These are phyloP conservation scores for Mixornis gularis DNA, from an alignment of 2,113 vertebrate species.

Conservation along the genomic window DNA sequence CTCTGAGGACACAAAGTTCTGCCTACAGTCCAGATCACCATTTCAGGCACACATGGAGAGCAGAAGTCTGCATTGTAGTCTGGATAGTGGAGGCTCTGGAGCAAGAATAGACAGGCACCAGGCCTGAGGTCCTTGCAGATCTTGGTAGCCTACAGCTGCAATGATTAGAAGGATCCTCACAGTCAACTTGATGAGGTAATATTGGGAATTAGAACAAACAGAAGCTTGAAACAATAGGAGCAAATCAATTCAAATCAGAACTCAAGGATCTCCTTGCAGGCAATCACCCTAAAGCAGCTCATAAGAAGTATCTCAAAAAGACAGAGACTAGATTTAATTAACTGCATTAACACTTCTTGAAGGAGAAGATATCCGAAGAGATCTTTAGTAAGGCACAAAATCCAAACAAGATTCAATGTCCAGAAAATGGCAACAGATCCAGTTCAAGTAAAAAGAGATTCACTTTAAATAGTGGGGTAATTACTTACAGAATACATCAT, in stretches of 20 bases:
- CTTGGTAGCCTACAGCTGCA: not conserved
- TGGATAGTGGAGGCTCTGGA: not conserved
- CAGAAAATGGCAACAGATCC: not conserved
- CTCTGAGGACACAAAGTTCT: not conserved
- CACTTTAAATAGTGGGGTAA: not conserved
- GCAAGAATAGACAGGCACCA: not conserved
- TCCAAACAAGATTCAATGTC: not conserved
- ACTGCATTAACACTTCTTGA: not conserved
- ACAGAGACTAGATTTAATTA: not conserved
- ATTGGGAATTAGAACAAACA: not conserved
- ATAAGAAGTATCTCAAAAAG: not conserved
- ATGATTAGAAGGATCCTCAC: not conserved
- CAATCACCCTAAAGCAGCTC: not conserved
- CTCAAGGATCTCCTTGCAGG: not conserved
- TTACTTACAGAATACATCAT: not conserved
- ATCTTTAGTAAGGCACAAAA: not conserved
- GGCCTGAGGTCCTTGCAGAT: not conserved
- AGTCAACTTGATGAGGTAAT: not conserved
- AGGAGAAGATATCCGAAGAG: not conserved
- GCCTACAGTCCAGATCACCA: not conserved
- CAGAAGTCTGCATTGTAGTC: not conserved
- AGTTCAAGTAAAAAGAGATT: not conserved
- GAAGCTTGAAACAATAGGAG: not conserved
- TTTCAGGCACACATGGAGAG: not conserved
- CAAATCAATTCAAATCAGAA: not conserved